Evolutionary conservation across 2,797 vertebrate genomes (phyloP), one percentile per base, ranked within the genome.

Genomic region (Dicrostonyx torquatus): DNA sequence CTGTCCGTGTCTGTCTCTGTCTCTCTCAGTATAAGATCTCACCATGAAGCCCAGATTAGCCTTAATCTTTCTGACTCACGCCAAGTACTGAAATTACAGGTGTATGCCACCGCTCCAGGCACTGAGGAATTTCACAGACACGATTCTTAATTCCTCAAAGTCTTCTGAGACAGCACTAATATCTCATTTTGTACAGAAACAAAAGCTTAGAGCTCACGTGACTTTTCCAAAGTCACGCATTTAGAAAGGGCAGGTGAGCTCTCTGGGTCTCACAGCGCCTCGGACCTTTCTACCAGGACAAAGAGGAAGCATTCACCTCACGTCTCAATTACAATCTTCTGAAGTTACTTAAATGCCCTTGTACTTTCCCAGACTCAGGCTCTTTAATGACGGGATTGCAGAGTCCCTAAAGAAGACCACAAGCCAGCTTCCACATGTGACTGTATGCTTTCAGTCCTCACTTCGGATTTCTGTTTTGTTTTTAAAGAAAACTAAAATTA

Each of bases 401-500:
- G 24, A 10, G 31, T 15, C 18, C 18, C 43, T 6, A 0, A 7
- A 20, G 22, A 20, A 55, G 22, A 48, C 29, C 58, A 40, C 0
- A 0, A 34, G 31, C 45, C 55, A 55, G 1, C 10, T 85, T 58
- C 75, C 58, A 70, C 13, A 45, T 29, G 22, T 2, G 40, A n/a
- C 6, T 45, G 12, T 34, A 58, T 50, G 37, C 10, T 82, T 6
- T 60, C 6, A 77, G 2, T 31, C 12, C 10, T 90, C 76, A 22
- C 2, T 11, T 43, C 0, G 22, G 12, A 29, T 73, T 73, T 58
- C 37, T 48, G 26, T 77, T 55, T 78, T 48, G 9, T n/a, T 93
- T 91, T 79, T 55, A 1, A 2, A 90, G 91, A 48, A 89, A 94
- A 87, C 62, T 48, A 60, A 43, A 7, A 72, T 26, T 75, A 37